Conservation (phyloP, 2,888 invertebrate species). For the Galerucella calmariensis region DNA sequence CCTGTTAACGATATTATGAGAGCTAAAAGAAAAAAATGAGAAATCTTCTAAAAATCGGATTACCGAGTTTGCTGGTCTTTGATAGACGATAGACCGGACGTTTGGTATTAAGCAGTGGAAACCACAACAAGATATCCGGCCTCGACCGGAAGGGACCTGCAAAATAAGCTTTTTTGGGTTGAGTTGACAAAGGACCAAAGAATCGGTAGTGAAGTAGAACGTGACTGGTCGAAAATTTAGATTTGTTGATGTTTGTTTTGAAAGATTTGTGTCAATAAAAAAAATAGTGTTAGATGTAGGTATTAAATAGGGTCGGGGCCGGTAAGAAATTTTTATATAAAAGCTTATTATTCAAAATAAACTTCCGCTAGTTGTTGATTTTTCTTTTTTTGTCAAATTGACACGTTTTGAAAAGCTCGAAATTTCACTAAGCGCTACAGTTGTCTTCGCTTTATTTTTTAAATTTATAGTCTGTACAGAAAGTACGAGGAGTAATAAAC, state of each 20-base stretch:
- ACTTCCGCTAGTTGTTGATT: neutral
- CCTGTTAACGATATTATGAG: slow-evolving; percentile 3
- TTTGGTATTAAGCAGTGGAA: slow-evolving; percentile 47
- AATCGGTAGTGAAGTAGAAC: neutral
- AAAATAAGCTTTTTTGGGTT: slow-evolving; percentile 19
- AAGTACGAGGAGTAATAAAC: too few relatives aligned
- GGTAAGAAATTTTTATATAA: neutral
- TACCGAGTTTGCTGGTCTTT: slow-evolving; percentile 31
- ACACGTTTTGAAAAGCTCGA: neutral
- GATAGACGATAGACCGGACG: slow-evolving; percentile 48
- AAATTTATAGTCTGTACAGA: too few relatives aligned
- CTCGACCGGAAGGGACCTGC: slow-evolving; percentile 32
- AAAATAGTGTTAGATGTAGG: neutral
- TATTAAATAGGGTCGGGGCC: neutral
- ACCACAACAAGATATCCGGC: slow-evolving; percentile 39
- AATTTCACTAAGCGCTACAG: too few relatives aligned
- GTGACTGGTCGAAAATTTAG: slow-evolving; percentile 11
- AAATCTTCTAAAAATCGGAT: slow-evolving; percentile 34
- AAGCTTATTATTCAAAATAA: neutral
- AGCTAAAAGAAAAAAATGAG: slow-evolving; percentile 11
- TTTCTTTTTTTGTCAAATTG: neutral
- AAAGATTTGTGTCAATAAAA: slow-evolving; percentile 8
- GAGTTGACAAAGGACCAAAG: slow-evolving; percentile 11
- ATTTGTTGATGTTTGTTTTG: slow-evolving; percentile 16
- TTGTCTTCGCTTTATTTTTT: too few relatives aligned